These are phyloP conservation scores for Physocephala rufipes DNA, from an alignment of 2,888 invertebrate species.

Conservation along the genomic window DNA sequence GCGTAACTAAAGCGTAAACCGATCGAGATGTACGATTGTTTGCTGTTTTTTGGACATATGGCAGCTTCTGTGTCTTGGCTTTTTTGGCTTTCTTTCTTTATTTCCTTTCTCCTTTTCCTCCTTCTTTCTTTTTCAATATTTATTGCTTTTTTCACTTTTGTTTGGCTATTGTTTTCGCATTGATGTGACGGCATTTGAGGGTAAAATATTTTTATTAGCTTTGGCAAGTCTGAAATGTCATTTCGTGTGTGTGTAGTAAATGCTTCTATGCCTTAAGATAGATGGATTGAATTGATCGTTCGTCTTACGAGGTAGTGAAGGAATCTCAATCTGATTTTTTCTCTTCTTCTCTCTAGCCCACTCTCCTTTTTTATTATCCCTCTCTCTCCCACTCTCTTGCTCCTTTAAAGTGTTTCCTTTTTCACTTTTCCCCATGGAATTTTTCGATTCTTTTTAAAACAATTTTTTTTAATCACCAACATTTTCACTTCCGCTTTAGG, in stretches of 20 bases:
- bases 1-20: background rate
- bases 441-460: background rate
- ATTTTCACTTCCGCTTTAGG: slow-evolving; percentile 28
- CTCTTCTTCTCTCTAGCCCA: slow-evolving; percentile 7
- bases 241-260: too few species aligned
- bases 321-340: too few species aligned
- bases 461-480: background rate
- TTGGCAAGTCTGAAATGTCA: background rate
- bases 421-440: background rate
- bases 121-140: slow-evolving; percentile 14
- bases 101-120: too few species aligned
- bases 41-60: background rate
- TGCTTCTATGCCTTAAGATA: too few species aligned
- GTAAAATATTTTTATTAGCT: slow-evolving; percentile 18
- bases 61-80: slow-evolving; percentile 27
- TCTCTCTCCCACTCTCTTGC: slow-evolving; percentile 11
- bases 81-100: background rate
- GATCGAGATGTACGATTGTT: slow-evolving; percentile 18
- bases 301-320: background rate
- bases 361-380: background rate
- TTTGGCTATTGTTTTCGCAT: background rate
- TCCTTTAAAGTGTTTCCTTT: background rate
- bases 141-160: slow-evolving; percentile 17
- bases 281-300: background rate
- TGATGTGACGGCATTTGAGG: slow-evolving; percentile 8